Conservation (phyloP, 2,888 invertebrate genomes). For the Pristionchus maxplancki region DNA sequence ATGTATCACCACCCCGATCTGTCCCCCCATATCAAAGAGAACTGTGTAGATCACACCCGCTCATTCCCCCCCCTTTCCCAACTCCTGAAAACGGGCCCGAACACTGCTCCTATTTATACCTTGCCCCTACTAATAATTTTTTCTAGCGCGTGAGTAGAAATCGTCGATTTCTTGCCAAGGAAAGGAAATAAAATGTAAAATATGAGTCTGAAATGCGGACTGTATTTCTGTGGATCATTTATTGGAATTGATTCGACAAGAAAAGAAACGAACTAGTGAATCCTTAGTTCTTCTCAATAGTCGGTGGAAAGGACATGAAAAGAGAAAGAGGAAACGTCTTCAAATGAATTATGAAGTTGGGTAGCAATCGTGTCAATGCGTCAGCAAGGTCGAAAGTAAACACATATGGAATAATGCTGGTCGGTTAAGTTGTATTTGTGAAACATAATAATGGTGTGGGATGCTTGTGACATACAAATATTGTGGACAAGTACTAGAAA, state of each 20-base stretch:
- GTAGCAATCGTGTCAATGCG: background rate
- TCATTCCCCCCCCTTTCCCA: conserved; percentile 18
- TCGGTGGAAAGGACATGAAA: too few relatives aligned
- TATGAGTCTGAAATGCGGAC: too few relatives aligned
- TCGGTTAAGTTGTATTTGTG: too few relatives aligned
- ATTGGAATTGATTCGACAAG: too few relatives aligned
- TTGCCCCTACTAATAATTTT: conserved; percentile 10
- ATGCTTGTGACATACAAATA: background rate
- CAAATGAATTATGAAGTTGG: too few relatives aligned
- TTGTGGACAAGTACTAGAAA: background rate
- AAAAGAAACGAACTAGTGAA: too few relatives aligned
- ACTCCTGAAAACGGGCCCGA: conserved; percentile 34
- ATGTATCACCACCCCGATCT: background rate
- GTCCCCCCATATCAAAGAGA: background rate
- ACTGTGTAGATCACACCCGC: background rate
- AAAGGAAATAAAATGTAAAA: background rate
- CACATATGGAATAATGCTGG: background rate
- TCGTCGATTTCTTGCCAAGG: background rate
- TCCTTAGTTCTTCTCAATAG: too few relatives aligned
- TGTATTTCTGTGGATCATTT: too few relatives aligned
- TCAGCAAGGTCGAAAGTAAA: too few relatives aligned
- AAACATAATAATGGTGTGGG: too few relatives aligned
- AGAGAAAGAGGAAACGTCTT: background rate
- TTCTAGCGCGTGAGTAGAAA: conserved; percentile 27
- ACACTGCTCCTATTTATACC: background rate